Conservation (phyloP, 2,797 vertebrate species). For the Schizopygopsis malacanthus region DNA sequence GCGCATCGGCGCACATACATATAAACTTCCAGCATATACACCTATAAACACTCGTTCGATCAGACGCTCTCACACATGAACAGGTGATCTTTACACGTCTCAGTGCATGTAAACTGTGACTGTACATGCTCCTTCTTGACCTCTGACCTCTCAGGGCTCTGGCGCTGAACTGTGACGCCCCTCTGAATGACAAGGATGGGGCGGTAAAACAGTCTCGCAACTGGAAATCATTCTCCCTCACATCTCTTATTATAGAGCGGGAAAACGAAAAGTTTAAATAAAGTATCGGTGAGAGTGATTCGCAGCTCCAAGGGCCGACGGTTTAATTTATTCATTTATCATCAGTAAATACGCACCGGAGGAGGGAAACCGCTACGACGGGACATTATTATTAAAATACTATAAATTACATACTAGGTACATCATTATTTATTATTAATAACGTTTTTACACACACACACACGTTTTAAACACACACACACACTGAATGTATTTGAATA, state of each 20-base stretch:
- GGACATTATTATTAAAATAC: too few relatives aligned
- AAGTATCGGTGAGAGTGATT: slow-evolving; percentile 95
- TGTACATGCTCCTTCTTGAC: slow-evolving; percentile 23
- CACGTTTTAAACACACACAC: too few relatives aligned
- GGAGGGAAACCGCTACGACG: slow-evolving; percentile 98
- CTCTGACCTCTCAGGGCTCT: slow-evolving; percentile 82
- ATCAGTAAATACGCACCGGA: slow-evolving; percentile 99
- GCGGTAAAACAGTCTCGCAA: slow-evolving; percentile 97
- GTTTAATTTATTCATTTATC: too few relatives aligned
- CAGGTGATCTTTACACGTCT: slow-evolving; percentile 78
- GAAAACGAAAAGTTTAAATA: too few relatives aligned
- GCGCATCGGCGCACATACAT: too few relatives aligned
- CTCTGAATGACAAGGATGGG: slow-evolving; percentile 96
- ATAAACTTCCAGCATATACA: too few relatives aligned
- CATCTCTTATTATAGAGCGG: too few relatives aligned
- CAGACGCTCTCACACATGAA: slow-evolving; percentile 99
- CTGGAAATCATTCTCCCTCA: too few relatives aligned
- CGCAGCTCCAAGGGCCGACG: slow-evolving; percentile 97
- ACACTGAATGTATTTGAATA: too few relatives aligned
- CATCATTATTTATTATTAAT: too few relatives aligned
- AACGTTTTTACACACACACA: slow-evolving; percentile 79
- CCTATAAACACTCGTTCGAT: too few relatives aligned
- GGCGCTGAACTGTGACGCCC: slow-evolving; percentile 97
- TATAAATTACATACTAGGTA: too few relatives aligned
- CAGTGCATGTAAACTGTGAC: not conserved